These are phyloP conservation scores for Mustela erminea DNA, from an alignment of 2,797 vertebrate species.

Conservation along the genomic window DNA sequence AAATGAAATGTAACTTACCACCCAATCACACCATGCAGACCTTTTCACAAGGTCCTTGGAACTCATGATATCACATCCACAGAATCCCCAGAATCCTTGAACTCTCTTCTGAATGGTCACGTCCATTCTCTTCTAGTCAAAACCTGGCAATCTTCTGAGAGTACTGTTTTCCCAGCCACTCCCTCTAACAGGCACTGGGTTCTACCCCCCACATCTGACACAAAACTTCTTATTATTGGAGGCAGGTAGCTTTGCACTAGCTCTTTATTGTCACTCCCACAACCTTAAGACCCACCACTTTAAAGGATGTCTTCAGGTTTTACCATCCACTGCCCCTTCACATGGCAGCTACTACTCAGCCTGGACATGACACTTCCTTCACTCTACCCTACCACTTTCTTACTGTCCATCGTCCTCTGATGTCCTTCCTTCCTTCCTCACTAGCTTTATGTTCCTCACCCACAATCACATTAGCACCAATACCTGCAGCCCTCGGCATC, in stretches of 20 bases:
- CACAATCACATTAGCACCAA: not conserved
- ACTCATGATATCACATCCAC: not conserved
- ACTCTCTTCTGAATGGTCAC: not conserved
- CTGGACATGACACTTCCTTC: not conserved
- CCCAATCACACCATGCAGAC: not conserved
- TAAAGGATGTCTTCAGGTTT: not conserved
- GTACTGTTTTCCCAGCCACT: not conserved
- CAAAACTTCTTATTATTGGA: not conserved
- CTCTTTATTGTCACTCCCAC: not conserved
- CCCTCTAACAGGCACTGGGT: not conserved
- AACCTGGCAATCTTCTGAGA: not conserved
- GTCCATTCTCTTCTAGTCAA: not conserved
- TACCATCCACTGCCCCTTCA: not conserved
- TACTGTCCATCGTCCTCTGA: not conserved
- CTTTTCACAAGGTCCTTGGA: not conserved
- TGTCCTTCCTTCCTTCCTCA: not conserved
- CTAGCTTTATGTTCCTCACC: not conserved
- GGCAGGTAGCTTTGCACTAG: not conserved
- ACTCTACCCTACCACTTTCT: not conserved
- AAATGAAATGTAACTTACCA: constrained; percentile 16
- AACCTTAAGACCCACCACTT: not conserved
- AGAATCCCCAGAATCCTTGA: not conserved
- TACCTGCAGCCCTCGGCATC: too few relatives aligned
- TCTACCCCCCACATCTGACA: not conserved
- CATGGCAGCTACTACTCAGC: not conserved